phyloP scores from a whole-genome alignment of 2,113 vertebrate species.

The Phyllostomus discolor region DNA sequence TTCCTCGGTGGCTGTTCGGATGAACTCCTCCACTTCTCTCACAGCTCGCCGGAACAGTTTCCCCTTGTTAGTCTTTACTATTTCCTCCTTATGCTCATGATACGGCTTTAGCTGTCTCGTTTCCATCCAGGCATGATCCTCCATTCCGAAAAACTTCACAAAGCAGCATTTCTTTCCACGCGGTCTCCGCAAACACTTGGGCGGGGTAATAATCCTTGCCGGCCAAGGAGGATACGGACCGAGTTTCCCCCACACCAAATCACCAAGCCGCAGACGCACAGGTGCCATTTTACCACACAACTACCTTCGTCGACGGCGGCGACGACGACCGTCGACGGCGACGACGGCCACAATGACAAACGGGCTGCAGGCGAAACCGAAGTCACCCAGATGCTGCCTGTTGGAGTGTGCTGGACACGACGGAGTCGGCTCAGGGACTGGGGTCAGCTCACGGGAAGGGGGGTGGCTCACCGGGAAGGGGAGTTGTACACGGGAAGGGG shows the following conservation, averaged over 20 bases:
- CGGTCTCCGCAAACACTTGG: neutral
- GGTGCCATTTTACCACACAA: neutral
- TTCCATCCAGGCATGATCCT: constrained; percentile 92
- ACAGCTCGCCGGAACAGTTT: constrained; percentile 98
- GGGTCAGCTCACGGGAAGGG: no score
- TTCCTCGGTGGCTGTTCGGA: constrained; percentile 93
- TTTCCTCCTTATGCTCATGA: constrained; percentile 96
- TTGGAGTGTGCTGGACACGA: neutral
- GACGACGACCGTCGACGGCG: no score
- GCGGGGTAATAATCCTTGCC: neutral
- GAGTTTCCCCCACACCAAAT: neutral
- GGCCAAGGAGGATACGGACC: neutral
- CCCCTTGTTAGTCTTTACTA: constrained; percentile 98
- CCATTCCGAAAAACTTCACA: neutral
- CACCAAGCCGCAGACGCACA: neutral
- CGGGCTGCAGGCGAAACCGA: neutral
- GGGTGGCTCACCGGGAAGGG: no score
- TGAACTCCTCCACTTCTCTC: constrained; percentile 96
- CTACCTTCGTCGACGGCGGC: no score
- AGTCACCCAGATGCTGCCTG: neutral
- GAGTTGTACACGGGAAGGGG: no score
- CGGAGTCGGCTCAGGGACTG: no score
- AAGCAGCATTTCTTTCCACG: neutral
- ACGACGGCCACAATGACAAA: no score
- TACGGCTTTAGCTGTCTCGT: constrained; percentile 98